Percentiles rank a stretch among this genome's conserved stretches.
Evolutionary conservation across 1,140 invertebrate genomes (phyloP).

Genomic region (Plectrocnemia conspersa): DNA sequence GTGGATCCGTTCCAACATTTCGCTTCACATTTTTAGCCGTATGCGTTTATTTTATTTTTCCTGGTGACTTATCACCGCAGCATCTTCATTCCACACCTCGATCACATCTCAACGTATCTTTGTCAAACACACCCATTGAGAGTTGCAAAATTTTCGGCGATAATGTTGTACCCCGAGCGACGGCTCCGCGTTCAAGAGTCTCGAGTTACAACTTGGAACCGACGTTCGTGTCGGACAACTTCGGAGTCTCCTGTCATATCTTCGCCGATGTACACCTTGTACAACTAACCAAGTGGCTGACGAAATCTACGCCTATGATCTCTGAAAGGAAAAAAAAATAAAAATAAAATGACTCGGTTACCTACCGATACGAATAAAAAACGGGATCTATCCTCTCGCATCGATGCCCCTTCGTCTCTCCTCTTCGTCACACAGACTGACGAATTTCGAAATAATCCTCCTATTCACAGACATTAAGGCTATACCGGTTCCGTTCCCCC

Average conservation of each 20-base stretch:
- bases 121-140: no score
- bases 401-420: conserved; percentile 22
- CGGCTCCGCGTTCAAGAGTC: conserved; percentile 14
- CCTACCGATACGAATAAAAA: conserved; percentile 8
- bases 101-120: conserved; percentile 7
- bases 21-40: no score
- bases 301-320: conserved; percentile 31
- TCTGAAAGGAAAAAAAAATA: neutral
- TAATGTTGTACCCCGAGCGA: conserved; percentile 3
- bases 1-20: no score
- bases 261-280: conserved; percentile 1
- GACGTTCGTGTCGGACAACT: conserved; percentile 4
- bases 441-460: conserved; percentile 34
- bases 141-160: conserved; percentile 8
- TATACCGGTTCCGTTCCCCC: conserved; percentile 9
- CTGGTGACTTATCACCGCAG: no score
- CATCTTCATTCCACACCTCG: no score
- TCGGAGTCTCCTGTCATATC: conserved; percentile 17
- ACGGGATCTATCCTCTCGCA: conserved; percentile 21
- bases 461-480: conserved; percentile 15
- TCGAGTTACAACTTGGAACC: conserved; percentile 20
- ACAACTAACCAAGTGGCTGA: conserved; percentile 11
- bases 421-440: conserved; percentile 19
- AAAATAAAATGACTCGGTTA: conserved; percentile 13
- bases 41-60: no score